Evolutionary conservation across 2,888 invertebrate genomes (phyloP).

Genomic region (Dendrolimus pini): DNA sequence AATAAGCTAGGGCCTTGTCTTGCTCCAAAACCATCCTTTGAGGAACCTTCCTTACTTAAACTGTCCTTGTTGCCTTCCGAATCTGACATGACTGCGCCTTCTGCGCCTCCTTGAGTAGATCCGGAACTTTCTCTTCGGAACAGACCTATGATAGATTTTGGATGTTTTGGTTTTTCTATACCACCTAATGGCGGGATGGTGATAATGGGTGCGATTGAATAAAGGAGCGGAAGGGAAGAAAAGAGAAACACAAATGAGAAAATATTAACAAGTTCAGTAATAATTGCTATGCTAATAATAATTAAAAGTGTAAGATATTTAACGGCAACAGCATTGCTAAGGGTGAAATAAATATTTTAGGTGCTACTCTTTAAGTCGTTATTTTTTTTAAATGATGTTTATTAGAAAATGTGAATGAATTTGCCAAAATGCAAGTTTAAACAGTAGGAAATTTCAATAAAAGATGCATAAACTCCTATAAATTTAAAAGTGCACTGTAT

Average conservation of each 20-base stretch:
- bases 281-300: slow-evolving; percentile 11
- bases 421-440: too few species aligned
- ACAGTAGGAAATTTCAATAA: too few species aligned
- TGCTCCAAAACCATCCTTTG: slow-evolving; percentile 48
- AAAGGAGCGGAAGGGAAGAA: slow-evolving; percentile 34
- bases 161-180: slow-evolving; percentile 89
- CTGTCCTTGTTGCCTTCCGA: slow-evolving; percentile 70
- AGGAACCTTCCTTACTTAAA: slow-evolving; percentile 58
- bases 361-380: neutral
- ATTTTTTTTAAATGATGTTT: too few species aligned
- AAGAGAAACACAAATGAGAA: slow-evolving; percentile 48
- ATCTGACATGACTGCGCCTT: slow-evolving; percentile 73
- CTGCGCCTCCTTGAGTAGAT: slow-evolving; percentile 78
- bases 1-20: slow-evolving; percentile 58
- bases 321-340: neutral
- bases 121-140: slow-evolving; percentile 90
- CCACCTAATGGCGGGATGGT: slow-evolving; percentile 78
- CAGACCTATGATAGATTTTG: slow-evolving; percentile 92
- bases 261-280: slow-evolving; percentile 25
- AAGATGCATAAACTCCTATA: too few species aligned
- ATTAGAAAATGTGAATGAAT: too few species aligned
- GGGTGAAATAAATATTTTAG: slow-evolving; percentile 9
- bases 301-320: neutral
- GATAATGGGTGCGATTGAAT: slow-evolving; percentile 26
- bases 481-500: too few species aligned